phyloP scores from a whole-genome alignment of 2,797 vertebrate species.

The Chromobotia macracanthus region DNA sequence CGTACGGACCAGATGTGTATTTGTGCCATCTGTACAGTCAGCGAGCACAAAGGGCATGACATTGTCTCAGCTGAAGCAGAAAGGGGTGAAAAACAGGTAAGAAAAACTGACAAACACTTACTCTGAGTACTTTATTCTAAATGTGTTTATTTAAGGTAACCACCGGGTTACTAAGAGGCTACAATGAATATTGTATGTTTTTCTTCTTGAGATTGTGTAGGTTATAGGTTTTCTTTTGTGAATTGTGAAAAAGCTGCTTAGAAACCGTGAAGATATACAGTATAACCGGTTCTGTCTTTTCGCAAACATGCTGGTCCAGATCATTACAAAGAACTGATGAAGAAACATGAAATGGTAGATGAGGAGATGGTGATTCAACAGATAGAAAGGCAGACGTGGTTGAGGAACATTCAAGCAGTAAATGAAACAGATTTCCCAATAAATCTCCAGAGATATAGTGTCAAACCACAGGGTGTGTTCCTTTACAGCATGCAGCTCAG shows the following conservation, averaged over 20 bases:
- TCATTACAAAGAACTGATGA: slow-evolving; percentile 20
- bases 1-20: slow-evolving; percentile 97
- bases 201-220: neutral
- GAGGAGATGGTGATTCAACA: slow-evolving; percentile 28
- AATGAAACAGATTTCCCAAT: slow-evolving; percentile 11
- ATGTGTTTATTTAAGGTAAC: neutral
- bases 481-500: slow-evolving; percentile 11
- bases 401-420: neutral
- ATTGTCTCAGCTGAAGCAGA: slow-evolving; percentile 95
- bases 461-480: slow-evolving; percentile 42
- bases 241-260: neutral
- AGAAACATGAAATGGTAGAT: slow-evolving; percentile 8
- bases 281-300: slow-evolving; percentile 40
- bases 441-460: slow-evolving; percentile 7
- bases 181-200: neutral
- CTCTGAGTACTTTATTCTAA: neutral
- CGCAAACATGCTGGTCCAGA: slow-evolving; percentile 28
- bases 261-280: slow-evolving; percentile 4
- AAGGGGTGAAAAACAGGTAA: slow-evolving; percentile 90
- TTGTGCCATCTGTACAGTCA: slow-evolving; percentile 96
- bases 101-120: neutral
- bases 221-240: neutral
- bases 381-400: neutral
- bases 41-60: slow-evolving; percentile 96
- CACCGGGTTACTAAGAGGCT: neutral